These are phyloP conservation scores for Heliconius congener DNA, from an alignment of 1,140 invertebrate species.

Conservation along the genomic window DNA sequence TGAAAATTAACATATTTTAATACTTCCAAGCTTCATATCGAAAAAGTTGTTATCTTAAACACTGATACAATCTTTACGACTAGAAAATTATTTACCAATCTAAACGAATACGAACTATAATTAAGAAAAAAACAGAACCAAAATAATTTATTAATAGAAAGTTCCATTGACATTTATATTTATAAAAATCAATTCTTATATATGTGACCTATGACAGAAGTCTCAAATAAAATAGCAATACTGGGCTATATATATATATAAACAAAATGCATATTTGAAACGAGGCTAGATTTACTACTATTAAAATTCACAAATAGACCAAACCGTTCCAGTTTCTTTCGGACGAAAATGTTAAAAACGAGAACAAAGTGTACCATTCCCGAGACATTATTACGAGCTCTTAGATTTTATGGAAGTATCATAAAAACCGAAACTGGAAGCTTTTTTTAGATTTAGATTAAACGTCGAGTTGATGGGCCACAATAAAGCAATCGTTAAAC, in stretches of 20 bases:
- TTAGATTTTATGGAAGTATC: constrained; percentile 67
- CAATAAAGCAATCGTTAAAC: constrained; percentile 57
- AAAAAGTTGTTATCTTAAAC: not conserved
- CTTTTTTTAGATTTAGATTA: constrained; percentile 57
- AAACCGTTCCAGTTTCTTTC: constrained; percentile 49
- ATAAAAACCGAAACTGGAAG: constrained; percentile 70
- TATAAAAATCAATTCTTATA: constrained; percentile 1
- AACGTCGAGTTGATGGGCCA: constrained; percentile 45
- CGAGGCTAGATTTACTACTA: constrained; percentile 47
- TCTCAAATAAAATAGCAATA: not conserved
- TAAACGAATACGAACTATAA: not conserved
- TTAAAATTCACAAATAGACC: constrained; percentile 52
- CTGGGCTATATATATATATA: constrained; percentile 12
- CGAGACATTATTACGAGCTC: constrained; percentile 62
- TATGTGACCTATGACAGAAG: not conserved
- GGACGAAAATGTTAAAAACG: constrained; percentile 50
- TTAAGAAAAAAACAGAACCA: not conserved
- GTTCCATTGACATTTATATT: not conserved
- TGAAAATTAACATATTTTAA: not conserved
- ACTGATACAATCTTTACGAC: not conserved
- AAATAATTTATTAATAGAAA: not conserved
- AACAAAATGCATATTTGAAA: constrained; percentile 39
- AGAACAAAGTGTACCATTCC: constrained; percentile 63
- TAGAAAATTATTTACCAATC: not conserved
- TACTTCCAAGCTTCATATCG: not conserved